A percentile compares a stretch with the other conserved stretches of the same genome.
Evolutionary conservation across 2,113 vertebrate species (phyloP).

Genomic region (Chunga burmeisteri): DNA sequence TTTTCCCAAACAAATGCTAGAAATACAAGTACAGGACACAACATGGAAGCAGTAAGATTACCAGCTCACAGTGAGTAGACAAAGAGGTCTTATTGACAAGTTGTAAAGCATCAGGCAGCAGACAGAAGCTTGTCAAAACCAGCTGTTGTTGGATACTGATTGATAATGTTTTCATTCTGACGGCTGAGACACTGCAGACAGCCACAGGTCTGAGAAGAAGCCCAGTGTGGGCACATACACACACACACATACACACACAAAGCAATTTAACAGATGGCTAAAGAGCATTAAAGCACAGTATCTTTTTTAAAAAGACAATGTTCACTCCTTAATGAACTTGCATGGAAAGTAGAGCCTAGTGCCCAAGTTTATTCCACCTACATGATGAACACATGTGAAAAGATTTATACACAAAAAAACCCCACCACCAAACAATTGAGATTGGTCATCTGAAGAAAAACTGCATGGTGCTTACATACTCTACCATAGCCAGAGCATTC

Average conservation of each 20-base stretch:
- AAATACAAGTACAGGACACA: conserved; percentile 72
- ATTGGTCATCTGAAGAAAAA: conserved; percentile 14
- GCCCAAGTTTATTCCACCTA: conserved; percentile 33
- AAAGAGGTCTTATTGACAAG: conserved; percentile 84
- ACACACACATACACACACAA: conserved; percentile 21
- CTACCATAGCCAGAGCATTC: conserved; percentile 26
- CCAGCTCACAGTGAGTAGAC: conserved; percentile 75
- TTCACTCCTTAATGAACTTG: conserved; percentile 63
- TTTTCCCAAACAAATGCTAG: conserved; percentile 67
- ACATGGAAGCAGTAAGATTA: conserved; percentile 69
- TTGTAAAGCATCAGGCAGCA: conserved; percentile 91
- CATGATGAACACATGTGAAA: conserved; percentile 24
- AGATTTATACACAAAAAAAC: not conserved
- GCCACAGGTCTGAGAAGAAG: conserved; percentile 73
- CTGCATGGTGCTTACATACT: not conserved
- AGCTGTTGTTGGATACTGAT: conserved; percentile 93
- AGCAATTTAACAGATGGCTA: conserved; percentile 80
- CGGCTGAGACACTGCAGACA: conserved; percentile 76
- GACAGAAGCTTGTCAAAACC: conserved; percentile 95
- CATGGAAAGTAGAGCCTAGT: conserved; percentile 36
- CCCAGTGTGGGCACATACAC: conserved; percentile 67
- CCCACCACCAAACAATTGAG: not conserved
- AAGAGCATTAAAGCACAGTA: conserved; percentile 63
- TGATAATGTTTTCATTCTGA: conserved; percentile 93
- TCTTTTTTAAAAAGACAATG: conserved; percentile 62